Evolutionary conservation across 2,113 vertebrate species (phyloP).

Genomic region (Dermatemys mawii): DNA sequence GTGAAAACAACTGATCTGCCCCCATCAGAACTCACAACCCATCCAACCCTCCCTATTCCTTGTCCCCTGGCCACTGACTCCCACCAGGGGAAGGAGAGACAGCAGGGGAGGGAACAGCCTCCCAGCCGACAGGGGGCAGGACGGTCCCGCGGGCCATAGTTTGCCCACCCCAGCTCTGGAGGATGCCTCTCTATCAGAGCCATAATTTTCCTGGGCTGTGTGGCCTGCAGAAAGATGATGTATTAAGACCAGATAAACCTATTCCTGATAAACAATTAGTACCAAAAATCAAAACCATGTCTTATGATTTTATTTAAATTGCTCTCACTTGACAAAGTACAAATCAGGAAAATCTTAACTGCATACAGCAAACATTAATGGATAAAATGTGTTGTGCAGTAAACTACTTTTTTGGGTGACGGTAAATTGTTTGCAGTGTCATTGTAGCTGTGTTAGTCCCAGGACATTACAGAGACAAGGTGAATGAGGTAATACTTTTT

Average conservation of each 20-base stretch:
- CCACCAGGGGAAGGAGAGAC: too few relatives aligned
- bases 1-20: neutral
- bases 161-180: too few relatives aligned
- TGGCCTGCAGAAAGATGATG: neutral
- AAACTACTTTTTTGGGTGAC: too few relatives aligned
- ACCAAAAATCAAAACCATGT: too few relatives aligned
- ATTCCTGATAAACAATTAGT: neutral
- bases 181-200: neutral
- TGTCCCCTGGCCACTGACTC: too few relatives aligned
- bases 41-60: too few relatives aligned
- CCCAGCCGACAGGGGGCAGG: too few relatives aligned
- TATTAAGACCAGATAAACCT: neutral
- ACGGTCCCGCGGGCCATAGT: too few relatives aligned
- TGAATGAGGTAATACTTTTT: neutral
- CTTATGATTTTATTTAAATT: too few relatives aligned
- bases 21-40: too few relatives aligned
- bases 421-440: neutral
- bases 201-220: neutral
- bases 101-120: too few relatives aligned
- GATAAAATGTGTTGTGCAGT: neutral
- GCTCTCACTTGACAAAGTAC: too few relatives aligned
- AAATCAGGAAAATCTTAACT: neutral
- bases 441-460: neutral
- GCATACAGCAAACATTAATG: neutral
- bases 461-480: neutral